These are phyloP conservation scores for Forbesichthys papilliferus DNA, from an alignment of 2,113 vertebrate genomes.

Conservation along the genomic window DNA sequence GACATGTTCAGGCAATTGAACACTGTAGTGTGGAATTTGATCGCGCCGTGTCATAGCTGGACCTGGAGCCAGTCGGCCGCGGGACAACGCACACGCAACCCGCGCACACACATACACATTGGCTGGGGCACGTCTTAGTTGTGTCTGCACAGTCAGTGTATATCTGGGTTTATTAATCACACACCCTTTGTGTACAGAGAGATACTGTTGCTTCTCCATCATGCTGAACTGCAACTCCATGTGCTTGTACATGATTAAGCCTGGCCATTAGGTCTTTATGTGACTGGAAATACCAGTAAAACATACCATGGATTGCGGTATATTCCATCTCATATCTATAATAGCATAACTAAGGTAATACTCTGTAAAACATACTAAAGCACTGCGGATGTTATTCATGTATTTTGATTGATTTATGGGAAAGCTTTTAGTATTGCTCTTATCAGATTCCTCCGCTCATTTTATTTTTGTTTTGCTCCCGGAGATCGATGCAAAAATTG, in stretches of 20 bases:
- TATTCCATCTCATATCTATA: conserved; percentile 62
- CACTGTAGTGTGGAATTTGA: conserved; percentile 82
- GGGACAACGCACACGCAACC: conserved; percentile 1
- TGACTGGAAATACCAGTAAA: conserved; percentile 49
- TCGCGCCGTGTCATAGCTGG: conserved; percentile 69
- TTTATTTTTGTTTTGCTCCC: conserved; percentile 37
- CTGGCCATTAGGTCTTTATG: conserved; percentile 45
- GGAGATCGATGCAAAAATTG: conserved; percentile 76
- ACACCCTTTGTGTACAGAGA: conserved; percentile 34
- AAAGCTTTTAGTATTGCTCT: conserved; percentile 75
- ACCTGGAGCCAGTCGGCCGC: conserved; percentile 76
- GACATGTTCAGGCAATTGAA: conserved; percentile 71
- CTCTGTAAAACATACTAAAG: conserved; percentile 62
- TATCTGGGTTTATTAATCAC: conserved; percentile 28
- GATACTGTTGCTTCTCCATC: conserved; percentile 25
- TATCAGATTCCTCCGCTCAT: conserved; percentile 70
- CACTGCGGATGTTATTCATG: conserved; percentile 64
- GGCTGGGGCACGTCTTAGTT: not conserved
- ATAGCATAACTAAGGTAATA: conserved; percentile 61
- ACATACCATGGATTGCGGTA: conserved; percentile 50
- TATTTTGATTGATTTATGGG: conserved; percentile 72
- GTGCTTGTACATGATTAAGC: conserved; percentile 22
- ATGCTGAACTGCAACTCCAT: conserved; percentile 9
- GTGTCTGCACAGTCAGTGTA: conserved; percentile 10
- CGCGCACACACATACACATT: conserved; percentile 1